Base-by-base conservation (phyloP, 2,113 vertebrate species). In the Rhynchomys soricoides region DNA sequence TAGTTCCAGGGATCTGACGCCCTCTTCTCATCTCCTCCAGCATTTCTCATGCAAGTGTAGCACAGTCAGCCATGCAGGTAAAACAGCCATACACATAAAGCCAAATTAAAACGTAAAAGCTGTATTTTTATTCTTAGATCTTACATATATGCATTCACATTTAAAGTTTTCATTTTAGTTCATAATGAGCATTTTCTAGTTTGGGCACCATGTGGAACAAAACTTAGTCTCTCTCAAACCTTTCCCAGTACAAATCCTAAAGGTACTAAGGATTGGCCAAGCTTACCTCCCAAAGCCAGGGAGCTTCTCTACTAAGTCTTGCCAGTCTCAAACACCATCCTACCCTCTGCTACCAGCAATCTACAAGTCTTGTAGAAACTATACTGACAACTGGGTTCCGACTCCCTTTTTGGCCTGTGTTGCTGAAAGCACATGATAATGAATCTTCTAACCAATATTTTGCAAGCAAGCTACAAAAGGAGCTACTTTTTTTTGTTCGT, bases 381-480 rank as follows among this genome's bases (percentile, higher is more conserved):
- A 62, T 68, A 59, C 11, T 86, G 73, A 43, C 34, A 78, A 79
- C 29, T 57, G 64, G 6, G 79, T 68, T 75, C 62, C 52, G 34
- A 45, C 43, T 94, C 48, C 66, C 59, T 68, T 45, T 92, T n/a
- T 79, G 79, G 16, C 71, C 24, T 24, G 45, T 22, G n/a, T n/a
- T 91, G 50, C 70, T 87, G 31, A 92, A 73, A 8, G 26, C 48
- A 93, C 16, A 70, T 16, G 40, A 81, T 57, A 40, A 90, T 43
- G n/a, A n/a, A n/a, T 90, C 22, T 81, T 85, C 82, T 68, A 52
- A 91, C 21, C 71, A 93, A 92, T 93, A 91, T 59, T 90, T 71
- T 78, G 87, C 86, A 88, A 31, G 82, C 3, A 31, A 89, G 15
- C 17, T 88, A 93, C 17, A 37, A 88, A 34, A 86, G 37, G 34